Evolutionary conservation across 2,797 vertebrate genomes (phyloP), one percentile per base, ranked within the genome.

Genomic region (Phrynocephalus guinanensis): DNA sequence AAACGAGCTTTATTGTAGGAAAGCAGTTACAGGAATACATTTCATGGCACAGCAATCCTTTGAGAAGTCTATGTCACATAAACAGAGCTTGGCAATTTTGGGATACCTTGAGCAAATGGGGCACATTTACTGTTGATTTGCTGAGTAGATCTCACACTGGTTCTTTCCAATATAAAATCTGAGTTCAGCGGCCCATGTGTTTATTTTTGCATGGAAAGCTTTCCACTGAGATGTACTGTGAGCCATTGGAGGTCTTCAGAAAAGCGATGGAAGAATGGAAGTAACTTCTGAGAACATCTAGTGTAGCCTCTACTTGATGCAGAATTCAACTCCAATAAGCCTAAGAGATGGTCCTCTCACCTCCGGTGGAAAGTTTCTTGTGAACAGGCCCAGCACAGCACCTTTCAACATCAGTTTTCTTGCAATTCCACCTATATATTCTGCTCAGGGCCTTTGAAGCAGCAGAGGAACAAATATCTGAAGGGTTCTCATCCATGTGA

Each of bases 181-280:
- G 38, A 44, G 38, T 44, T 44, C 38, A 44, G 38, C 38, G 38
- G 3, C 38, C 38, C 38, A 44, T 44, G 38, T 44, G 38, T 44
- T 44, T 77, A n/a, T 6, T 63, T 79, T 60, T 71, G 24, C 38
- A 72, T 72, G 26, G n/a, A 70, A 77, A 82, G 24, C 9, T 18
- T 52, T 79, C 78, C 8, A 52, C 3, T 38, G 60, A 66, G 2
- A 66, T 26, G 15, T 11, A 30, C 11, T 48, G 11, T 16, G 28
- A 67, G 33, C 24, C 24, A 77, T 10, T 33, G 30, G 91, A 88
- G 79, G n/a, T 0, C 0, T 38, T 86, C 18, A 67, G 9, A 18
- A 73, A 92, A 82, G 50, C 84, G 88, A 87, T 20, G 15, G 77
- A 48, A n/a, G 72, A 15, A 6, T 28, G 26, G 78, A 79, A 60